Percentiles rank a stretch among this genome's conserved stretches.
phyloP scores from a whole-genome alignment of 2,797 vertebrate species.

The Poecilia picta region DNA sequence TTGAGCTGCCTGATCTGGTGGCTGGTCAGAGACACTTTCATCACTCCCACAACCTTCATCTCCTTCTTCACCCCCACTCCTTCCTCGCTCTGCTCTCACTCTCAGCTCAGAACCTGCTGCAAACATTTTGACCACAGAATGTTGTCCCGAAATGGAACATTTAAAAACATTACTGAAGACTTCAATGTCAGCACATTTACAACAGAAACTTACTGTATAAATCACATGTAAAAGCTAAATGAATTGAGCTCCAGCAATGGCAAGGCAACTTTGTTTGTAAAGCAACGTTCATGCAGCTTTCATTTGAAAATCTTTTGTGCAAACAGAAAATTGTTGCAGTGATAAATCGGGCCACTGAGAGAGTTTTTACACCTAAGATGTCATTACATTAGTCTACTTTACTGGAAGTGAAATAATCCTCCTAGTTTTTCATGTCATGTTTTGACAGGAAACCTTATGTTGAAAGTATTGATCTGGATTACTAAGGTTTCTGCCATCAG shows the following conservation, averaged over 20 bases:
- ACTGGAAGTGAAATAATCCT: neutral
- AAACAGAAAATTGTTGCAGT: neutral
- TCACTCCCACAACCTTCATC: slow-evolving; percentile 20
- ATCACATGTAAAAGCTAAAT: neutral
- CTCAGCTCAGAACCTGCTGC: neutral
- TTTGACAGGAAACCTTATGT: neutral
- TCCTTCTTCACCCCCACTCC: neutral
- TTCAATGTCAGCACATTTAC: neutral
- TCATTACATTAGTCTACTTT: neutral
- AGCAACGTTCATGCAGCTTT: neutral
- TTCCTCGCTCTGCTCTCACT: neutral
- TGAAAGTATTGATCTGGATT: neutral
- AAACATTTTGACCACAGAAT: neutral
- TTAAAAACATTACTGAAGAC: neutral
- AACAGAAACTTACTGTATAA: neutral
- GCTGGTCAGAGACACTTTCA: slow-evolving; percentile 45
- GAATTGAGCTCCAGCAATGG: neutral
- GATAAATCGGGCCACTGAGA: neutral
- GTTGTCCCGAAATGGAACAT: neutral
- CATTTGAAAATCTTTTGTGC: neutral
- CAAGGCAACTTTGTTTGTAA: neutral
- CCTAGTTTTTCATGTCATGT: neutral
- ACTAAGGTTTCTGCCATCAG: neutral
- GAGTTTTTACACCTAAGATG: neutral
- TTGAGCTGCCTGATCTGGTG: slow-evolving; percentile 47